Base-by-base conservation (phyloP, 2,888 invertebrate species). In the Monoplex corrugatus region DNA sequence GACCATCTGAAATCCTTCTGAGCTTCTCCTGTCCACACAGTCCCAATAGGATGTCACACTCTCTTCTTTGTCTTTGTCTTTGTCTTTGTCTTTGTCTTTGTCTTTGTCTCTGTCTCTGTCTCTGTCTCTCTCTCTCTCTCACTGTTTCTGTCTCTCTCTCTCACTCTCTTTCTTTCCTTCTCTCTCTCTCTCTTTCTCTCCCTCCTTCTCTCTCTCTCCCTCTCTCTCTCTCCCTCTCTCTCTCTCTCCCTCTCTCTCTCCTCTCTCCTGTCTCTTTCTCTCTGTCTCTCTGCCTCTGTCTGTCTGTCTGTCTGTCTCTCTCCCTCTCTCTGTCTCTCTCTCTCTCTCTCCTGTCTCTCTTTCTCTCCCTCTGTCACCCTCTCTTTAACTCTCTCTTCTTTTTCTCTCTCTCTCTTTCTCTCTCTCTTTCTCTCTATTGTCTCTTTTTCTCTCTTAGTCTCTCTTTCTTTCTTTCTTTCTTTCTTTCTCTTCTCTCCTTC, bases 401-500 rank as follows among this genome's bases (percentile, higher is more conserved):
- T n/a, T n/a, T 68, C 63, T 32, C 63, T 68, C 13, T 68, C 63
- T 68, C 63, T 68, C 63, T 68, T 5, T 68, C 23, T 68, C 63
- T 68, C 28, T 68, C 63, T 68, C 72, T 68, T n/a, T 68, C 63
- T 68, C 32, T 72, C 35, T 72, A 32, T 68, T 68, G 5, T 28
- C 63, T 68, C 16, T 32, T 35, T 16, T 8, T 32, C 16, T 72
- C n/a, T 2, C 16, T 32, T 35, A 35, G 32, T 32, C 32, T 68
- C 63, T 68, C 63, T 68, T n/a, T 68, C 63, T 68, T n/a, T 68
- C 63, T 68, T n/a, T 68, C 63, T 68, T n/a, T 68, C 63, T 68
- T n/a, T 68, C 19, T 68, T n/a, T 68, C 63, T 68, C 63, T 68
- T 68, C 63, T 32, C 32, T 32, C 63, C 28, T n/a, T 68, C 63